These are phyloP conservation scores for Pagrus major DNA, from an alignment of 2,113 vertebrate species.

Conservation along the genomic window DNA sequence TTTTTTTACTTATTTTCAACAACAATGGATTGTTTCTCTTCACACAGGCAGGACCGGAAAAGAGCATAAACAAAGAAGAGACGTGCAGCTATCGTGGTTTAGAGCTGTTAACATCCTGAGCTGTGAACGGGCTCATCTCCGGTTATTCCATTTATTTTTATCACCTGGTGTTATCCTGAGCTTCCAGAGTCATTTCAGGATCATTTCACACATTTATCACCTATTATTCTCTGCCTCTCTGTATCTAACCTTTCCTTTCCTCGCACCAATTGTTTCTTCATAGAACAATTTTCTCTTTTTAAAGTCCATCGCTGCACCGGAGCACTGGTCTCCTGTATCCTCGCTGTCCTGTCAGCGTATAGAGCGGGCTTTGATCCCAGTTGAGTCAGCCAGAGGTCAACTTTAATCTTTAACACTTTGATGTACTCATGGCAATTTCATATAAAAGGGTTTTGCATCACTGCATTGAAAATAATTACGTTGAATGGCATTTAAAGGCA, in stretches of 20 bases:
- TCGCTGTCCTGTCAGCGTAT: background rate
- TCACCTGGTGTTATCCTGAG: background rate
- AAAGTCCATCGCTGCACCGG: background rate
- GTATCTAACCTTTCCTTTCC: background rate
- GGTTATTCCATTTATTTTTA: background rate
- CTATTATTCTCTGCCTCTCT: background rate
- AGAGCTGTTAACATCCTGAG: background rate
- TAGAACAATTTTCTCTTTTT: background rate
- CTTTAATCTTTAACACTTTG: conserved; percentile 2
- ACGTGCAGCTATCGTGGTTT: background rate
- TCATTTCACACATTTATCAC: background rate
- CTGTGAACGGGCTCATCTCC: background rate
- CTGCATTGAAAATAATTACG: background rate
- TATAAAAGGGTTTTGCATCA: background rate
- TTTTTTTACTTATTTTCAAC: background rate
- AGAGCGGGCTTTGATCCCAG: background rate
- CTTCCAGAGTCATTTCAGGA: background rate
- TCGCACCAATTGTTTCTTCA: background rate
- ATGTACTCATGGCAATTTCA: background rate
- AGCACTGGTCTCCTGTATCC: background rate
- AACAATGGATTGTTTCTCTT: background rate
- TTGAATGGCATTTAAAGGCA: background rate
- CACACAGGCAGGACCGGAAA: background rate
- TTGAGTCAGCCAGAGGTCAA: background rate
- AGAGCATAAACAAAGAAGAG: background rate